Conservation (phyloP, 2,888 invertebrate species). For the Drosophila melanosoma region DNA sequence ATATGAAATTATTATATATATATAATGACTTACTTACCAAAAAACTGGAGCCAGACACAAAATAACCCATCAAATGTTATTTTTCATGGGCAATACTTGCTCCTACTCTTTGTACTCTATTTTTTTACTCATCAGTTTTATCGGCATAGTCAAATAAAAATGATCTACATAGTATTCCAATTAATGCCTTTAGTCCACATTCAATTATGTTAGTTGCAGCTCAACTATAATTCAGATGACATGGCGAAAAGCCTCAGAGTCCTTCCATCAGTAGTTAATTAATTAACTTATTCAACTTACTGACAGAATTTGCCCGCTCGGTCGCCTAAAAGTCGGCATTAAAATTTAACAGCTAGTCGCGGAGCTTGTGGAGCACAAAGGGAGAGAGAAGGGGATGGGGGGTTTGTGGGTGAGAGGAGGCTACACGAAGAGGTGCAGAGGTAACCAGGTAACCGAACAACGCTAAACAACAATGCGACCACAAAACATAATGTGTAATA, state of each 20-base stretch:
- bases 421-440: conserved; percentile 9
- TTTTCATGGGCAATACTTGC: neutral
- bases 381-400: conserved; percentile 11
- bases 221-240: conserved; percentile 14
- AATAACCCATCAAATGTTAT: neutral
- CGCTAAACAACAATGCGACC: conserved; percentile 56
- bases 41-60: neutral
- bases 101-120: neutral
- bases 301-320: conserved; percentile 5
- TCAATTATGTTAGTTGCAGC: neutral
- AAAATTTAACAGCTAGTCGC: conserved; percentile 42
- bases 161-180: neutral
- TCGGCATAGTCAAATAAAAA: conserved; percentile 2
- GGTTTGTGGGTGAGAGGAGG: too few species aligned
- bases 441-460: conserved; percentile 30
- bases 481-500: conserved; percentile 65
- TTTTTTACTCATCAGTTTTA: neutral
- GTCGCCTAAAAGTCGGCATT: conserved; percentile 65
- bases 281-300: conserved; percentile 50
- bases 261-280: conserved; percentile 42
- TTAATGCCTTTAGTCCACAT: neutral
- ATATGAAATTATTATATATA: too few species aligned
- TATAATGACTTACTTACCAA: neutral
- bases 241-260: neutral
- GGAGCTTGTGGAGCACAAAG: conserved; percentile 9